phyloP scores from a whole-genome alignment of 2,113 vertebrate genomes.

The Galemys pyrenaicus region DNA sequence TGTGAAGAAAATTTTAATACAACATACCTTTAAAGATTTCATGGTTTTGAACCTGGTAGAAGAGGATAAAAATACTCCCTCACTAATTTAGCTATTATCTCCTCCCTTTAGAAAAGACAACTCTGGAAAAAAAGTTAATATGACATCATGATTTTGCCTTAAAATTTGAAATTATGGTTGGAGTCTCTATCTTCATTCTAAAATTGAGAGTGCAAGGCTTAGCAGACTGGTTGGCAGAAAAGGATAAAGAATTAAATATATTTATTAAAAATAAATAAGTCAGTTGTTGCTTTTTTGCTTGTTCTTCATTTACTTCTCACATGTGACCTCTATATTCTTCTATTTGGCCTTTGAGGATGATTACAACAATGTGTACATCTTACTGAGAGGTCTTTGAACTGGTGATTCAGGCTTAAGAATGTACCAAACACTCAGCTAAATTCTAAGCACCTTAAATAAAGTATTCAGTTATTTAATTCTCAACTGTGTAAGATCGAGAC shows the following conservation, averaged over 20 bases:
- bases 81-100: not conserved
- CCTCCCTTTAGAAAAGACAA: not conserved
- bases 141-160: not conserved
- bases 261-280: no score
- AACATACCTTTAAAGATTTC: not conserved
- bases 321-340: not conserved
- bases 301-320: not conserved
- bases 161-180: slow-evolving; percentile 13
- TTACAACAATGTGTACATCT: not conserved
- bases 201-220: not conserved
- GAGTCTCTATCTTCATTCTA: not conserved
- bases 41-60: not conserved
- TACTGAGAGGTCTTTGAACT: not conserved
- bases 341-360: not conserved
- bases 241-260: not conserved
- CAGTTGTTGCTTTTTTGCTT: not conserved
- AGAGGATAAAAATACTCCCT: not conserved
- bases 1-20: not conserved
- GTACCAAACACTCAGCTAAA: not conserved
- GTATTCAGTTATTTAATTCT: not conserved
- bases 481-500: not conserved
- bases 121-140: not conserved
- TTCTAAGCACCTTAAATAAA: not conserved
- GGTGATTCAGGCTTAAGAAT: not conserved
- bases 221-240: not conserved